Evolutionary conservation across 2,113 vertebrate species (phyloP), one percentile per base, ranked within the genome.

Genomic region (Chaetorhynchus papuensis): DNA sequence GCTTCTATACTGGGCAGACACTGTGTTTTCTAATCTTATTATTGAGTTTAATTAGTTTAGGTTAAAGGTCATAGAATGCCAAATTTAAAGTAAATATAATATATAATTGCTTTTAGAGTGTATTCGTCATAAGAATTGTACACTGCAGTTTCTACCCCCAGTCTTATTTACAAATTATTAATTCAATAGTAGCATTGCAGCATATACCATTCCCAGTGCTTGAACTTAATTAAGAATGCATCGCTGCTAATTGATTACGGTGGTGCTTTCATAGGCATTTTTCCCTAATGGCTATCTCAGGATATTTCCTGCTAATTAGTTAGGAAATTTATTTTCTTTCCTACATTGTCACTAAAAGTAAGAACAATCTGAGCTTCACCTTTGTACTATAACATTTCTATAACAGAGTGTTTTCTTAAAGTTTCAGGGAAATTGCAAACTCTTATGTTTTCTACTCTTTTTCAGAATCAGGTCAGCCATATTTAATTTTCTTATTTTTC

Each of bases 151-250:
- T 72, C 61, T 92, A 85, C 39, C 26, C 27, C 52, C 60, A 92
- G 57, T 70, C 28, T 94, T 95, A 87, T 91, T 96, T 95, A 81
- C 64, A 87, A 87, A 89, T 65, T 91, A 90, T 90, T 94, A 95
- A 94, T 92, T 96, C 88, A 96, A 57, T 92, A 71, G 63, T 84
- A 76, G 24, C 33, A 69, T 56, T 89, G 69, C 75, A 87, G 27
- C 22, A 79, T 53, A 66, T 66, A 96, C 65, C 60, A 74, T 87
- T 97, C 68, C 47, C 41, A 53, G 77, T 91, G 82, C 92, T 93
- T 94, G 82, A 70, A 76, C 75, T 93, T 97, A 96, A 97, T 97
- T 94, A 96, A 93, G 93, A 95, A 91, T 94, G 86, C 78, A 69
- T 84, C 76, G 74, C 76, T 95, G 78, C 90, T 97, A 94, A 96